A percentile compares a stretch with the other conserved stretches of the same genome.
Evolutionary conservation across 2,888 invertebrate species (phyloP).

Genomic region (Agrypnus murinus): DNA sequence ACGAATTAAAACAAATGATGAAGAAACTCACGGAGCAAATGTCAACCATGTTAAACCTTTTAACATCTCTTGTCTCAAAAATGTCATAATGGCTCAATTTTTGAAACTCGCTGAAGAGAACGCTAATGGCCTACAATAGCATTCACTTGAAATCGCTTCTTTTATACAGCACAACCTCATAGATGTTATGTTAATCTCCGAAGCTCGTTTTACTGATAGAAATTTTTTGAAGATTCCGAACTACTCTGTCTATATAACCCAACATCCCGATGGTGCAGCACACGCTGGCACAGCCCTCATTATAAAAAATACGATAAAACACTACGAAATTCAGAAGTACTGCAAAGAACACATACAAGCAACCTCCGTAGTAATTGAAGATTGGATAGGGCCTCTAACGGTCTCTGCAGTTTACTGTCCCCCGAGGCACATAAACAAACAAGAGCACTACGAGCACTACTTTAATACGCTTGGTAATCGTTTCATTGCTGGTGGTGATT

Average conservation of each 20-base stretch:
- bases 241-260: too few species aligned
- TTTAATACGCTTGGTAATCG: constrained; percentile 45
- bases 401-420: constrained; percentile 19
- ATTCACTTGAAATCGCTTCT: too few species aligned
- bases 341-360: too few species aligned
- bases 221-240: too few species aligned
- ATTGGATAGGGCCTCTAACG: constrained; percentile 18
- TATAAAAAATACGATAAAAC: constrained; percentile 34
- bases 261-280: too few species aligned
- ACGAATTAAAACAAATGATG: constrained; percentile 46
- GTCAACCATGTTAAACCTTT: constrained; percentile 46
- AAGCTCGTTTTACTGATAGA: too few species aligned
- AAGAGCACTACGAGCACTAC: constrained; percentile 46
- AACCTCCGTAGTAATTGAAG: constrained; percentile 45
- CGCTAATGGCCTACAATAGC: too few species aligned
- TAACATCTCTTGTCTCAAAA: constrained; percentile 46
- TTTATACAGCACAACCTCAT: too few species aligned
- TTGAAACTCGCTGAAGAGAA: constrained; percentile 52
- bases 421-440: constrained; percentile 51
- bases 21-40: constrained; percentile 48
- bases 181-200: too few species aligned
- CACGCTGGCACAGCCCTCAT: too few species aligned
- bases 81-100: constrained; percentile 35
- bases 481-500: constrained; percentile 50
- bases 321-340: too few species aligned